Evolutionary conservation across 2,888 invertebrate genomes (phyloP).

Genomic region (Stratiomys singularior): DNA sequence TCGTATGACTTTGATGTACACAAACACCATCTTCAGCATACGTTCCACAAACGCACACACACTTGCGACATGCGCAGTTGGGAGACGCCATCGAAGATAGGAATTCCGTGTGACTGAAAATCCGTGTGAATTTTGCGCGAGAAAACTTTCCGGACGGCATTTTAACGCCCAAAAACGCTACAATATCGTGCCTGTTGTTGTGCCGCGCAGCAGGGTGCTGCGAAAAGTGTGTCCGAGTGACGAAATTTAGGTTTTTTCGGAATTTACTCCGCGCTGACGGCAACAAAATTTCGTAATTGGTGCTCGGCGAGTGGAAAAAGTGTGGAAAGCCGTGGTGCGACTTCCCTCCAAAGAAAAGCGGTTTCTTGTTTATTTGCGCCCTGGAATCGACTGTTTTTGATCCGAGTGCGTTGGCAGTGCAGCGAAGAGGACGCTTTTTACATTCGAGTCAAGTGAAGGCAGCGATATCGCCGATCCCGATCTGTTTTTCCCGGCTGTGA

Average conservation of each 20-base stretch:
- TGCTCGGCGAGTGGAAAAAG: slow-evolving; percentile 40
- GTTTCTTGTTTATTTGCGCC: slow-evolving; percentile 42
- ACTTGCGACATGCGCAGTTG: slow-evolving; percentile 55
- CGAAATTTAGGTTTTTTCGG: slow-evolving; percentile 53
- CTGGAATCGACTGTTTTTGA: neutral
- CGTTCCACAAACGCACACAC: slow-evolving; percentile 46
- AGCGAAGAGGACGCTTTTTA: neutral
- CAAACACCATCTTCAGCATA: slow-evolving; percentile 8
- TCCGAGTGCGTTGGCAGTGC: neutral
- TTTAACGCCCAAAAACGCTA: neutral
- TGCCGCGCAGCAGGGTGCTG: slow-evolving; percentile 53
- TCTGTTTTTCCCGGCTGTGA: slow-evolving; percentile 11
- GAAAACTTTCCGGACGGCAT: slow-evolving; percentile 43
- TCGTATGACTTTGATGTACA: neutral
- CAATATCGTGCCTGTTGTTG: neutral
- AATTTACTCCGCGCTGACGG: slow-evolving; percentile 45
- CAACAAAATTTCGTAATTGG: slow-evolving; percentile 49
- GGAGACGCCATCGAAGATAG: slow-evolving; percentile 58
- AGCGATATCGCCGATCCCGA: neutral
- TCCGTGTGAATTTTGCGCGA: slow-evolving; percentile 54
- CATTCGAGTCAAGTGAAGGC: neutral
- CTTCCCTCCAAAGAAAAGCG: slow-evolving; percentile 48
- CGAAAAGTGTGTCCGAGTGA: slow-evolving; percentile 48
- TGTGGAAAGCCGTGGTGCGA: slow-evolving; percentile 40
- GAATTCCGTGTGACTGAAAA: slow-evolving; percentile 54